phyloP scores from a whole-genome alignment of 2,113 vertebrate genomes.

The Gorsachius goisagi region DNA sequence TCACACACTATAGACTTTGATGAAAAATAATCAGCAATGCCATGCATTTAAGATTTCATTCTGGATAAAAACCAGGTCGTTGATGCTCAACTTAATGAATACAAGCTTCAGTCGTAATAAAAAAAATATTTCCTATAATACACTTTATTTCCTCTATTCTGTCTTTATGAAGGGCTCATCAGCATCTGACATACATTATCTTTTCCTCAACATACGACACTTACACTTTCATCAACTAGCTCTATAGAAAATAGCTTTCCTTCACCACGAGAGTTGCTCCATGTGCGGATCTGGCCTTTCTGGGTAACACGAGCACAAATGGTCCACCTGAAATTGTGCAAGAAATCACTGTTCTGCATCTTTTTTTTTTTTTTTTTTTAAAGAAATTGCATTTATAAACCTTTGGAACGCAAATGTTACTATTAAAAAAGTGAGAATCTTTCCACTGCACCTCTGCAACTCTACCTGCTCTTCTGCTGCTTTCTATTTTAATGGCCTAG shows the following conservation, averaged over 20 bases:
- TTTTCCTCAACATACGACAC: conserved; percentile 46
- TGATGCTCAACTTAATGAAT: conserved; percentile 42
- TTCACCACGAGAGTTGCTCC: conserved; percentile 97
- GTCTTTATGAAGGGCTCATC: background rate
- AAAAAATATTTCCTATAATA: conserved; percentile 9
- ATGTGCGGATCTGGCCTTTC: conserved; percentile 90
- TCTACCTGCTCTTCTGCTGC: background rate
- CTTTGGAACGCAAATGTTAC: background rate
- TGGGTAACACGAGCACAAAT: conserved; percentile 94
- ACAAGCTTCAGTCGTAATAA: conserved; percentile 16
- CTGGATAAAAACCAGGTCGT: background rate
- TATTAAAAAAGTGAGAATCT: conserved; percentile 1
- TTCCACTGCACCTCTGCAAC: background rate
- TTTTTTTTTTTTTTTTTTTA: background rate
- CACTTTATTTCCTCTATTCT: conserved; percentile 41
- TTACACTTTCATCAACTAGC: conserved; percentile 94
- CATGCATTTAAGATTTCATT: conserved; percentile 23
- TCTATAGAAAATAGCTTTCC: conserved; percentile 97
- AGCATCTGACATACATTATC: conserved; percentile 11
- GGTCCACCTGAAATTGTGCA: conserved; percentile 85
- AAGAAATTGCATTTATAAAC: background rate
- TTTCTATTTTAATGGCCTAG: conserved; percentile 48
- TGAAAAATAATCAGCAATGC: conserved; percentile 49
- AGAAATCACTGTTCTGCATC: background rate
- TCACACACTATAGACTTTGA: conserved; percentile 28